Percentiles rank a stretch among this genome's conserved stretches.
Evolutionary conservation across 2,888 invertebrate genomes (phyloP).

Genomic region (Megamerina dolium): DNA sequence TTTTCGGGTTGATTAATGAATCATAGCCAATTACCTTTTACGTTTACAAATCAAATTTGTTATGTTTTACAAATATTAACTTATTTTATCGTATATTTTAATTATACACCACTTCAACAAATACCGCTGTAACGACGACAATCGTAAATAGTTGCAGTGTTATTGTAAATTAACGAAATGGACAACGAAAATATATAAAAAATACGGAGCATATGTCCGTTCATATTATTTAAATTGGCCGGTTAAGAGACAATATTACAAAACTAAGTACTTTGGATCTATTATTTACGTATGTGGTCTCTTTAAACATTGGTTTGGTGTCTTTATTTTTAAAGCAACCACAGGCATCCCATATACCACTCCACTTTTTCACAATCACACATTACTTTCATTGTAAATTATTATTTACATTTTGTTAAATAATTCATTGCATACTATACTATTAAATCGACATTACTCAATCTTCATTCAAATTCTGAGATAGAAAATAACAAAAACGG

Average conservation of each 20-base stretch:
- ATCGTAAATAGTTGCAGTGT: too few relatives aligned
- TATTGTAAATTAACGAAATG: too few relatives aligned
- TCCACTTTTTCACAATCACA: neutral
- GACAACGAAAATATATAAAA: slow-evolving; percentile 5
- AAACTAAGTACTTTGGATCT: too few relatives aligned
- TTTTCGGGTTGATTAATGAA: slow-evolving; percentile 16
- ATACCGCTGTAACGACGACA: too few relatives aligned
- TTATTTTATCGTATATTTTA: slow-evolving; percentile 34
- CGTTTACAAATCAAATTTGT: slow-evolving; percentile 31
- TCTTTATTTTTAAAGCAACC: too few relatives aligned
- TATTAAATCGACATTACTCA: too few relatives aligned
- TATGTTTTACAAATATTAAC: slow-evolving; percentile 40
- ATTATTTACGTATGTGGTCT: too few relatives aligned
- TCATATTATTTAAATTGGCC: slow-evolving; percentile 20
- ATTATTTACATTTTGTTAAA: slow-evolving; percentile 4
- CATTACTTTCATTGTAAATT: slow-evolving; percentile 5
- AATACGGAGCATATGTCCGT: slow-evolving; percentile 3
- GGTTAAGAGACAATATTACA: slow-evolving; percentile 27
- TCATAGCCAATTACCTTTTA: slow-evolving; percentile 37
- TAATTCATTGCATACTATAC: slow-evolving; percentile 1
- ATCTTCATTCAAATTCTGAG: too few relatives aligned
- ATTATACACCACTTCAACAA: slow-evolving; percentile 8
- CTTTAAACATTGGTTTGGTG: too few relatives aligned
- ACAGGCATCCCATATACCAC: too few relatives aligned
- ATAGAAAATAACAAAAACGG: too few relatives aligned